These are phyloP conservation scores for Xestia xanthographa DNA, from an alignment of 2,888 invertebrate species.

Conservation along the genomic window DNA sequence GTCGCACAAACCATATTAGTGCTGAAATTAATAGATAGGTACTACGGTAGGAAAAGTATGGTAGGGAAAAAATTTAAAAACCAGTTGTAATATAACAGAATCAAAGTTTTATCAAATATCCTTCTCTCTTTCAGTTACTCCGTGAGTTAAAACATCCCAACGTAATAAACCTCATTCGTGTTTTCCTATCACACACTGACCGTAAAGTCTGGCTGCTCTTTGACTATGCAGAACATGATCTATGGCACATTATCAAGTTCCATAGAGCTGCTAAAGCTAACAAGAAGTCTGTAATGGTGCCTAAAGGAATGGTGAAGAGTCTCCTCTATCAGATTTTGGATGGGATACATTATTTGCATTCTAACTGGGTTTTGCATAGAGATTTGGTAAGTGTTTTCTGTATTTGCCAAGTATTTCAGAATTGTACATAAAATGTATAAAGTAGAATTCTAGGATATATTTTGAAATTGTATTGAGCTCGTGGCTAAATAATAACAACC, in stretches of 20 bases:
- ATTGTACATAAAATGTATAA: not conserved
- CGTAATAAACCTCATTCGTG: constrained; percentile 98
- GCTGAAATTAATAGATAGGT: not conserved
- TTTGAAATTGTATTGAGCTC: too few species aligned
- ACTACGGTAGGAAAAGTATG: not conserved
- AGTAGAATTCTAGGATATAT: too few species aligned
- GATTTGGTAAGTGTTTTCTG: constrained; percentile 93
- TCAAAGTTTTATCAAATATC: not conserved
- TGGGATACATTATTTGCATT: constrained; percentile 99
- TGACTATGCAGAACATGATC: constrained; percentile 99
- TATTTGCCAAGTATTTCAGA: not conserved
- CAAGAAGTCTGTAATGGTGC: constrained; percentile 98
- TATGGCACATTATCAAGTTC: constrained; percentile 99
- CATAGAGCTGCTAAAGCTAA: constrained; percentile 99
- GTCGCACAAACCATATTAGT: not conserved
- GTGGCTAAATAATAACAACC: too few species aligned
- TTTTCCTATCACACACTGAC: constrained; percentile 98
- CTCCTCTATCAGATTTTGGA: constrained; percentile 99
- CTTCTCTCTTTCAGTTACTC: constrained; percentile 92
- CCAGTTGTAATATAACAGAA: not conserved
- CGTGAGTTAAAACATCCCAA: constrained; percentile 99
- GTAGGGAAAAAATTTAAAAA: too few species aligned
- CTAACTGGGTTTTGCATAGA: constrained; percentile 99
- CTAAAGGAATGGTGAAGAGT: constrained; percentile 99
- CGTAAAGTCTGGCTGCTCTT: constrained; percentile 99